A percentile compares a stretch with the other conserved stretches of the same genome.
Evolutionary conservation across 2,797 vertebrate species (phyloP).

Genomic region (Harpagifer antarcticus): DNA sequence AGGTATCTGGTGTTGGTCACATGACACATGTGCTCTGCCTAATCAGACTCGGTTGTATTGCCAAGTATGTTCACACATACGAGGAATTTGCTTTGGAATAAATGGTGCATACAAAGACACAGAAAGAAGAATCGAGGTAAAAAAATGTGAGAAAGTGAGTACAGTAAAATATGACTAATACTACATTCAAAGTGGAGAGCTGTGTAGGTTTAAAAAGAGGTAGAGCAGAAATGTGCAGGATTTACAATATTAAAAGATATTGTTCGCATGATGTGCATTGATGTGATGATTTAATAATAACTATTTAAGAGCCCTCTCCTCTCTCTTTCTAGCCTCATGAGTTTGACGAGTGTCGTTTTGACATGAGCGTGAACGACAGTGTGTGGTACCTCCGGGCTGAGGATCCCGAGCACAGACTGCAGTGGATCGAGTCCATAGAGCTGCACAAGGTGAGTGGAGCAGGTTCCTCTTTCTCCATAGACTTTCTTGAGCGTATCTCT

Average conservation of each 20-base stretch:
- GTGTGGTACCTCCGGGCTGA: constrained; percentile 98
- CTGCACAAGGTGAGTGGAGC: constrained; percentile 92
- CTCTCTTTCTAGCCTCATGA: constrained; percentile 91
- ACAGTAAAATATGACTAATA: too few relatives aligned
- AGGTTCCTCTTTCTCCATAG: background rate
- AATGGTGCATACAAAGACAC: too few relatives aligned
- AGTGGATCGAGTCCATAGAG: constrained; percentile 97
- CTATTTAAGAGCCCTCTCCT: constrained; percentile 33
- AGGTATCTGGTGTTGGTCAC: constrained; percentile 9
- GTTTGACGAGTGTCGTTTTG: constrained; percentile 98
- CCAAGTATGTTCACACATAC: too few relatives aligned
- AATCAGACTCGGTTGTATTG: too few relatives aligned
- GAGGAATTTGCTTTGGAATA: too few relatives aligned
- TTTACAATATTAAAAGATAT: too few relatives aligned
- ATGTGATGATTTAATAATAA: background rate
- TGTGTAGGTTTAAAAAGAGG: too few relatives aligned
- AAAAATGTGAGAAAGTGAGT: too few relatives aligned
- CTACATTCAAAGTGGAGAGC: too few relatives aligned
- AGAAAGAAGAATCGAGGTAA: too few relatives aligned
- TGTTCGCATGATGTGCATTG: too few relatives aligned
- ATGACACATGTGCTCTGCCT: constrained; percentile 11
- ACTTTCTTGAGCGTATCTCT: background rate
- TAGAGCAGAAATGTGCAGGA: too few relatives aligned
- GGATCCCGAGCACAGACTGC: constrained; percentile 93
- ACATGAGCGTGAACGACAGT: constrained; percentile 98